These are phyloP conservation scores for Tromatobia lineatoria DNA, from an alignment of 2,888 invertebrate genomes.

Conservation along the genomic window DNA sequence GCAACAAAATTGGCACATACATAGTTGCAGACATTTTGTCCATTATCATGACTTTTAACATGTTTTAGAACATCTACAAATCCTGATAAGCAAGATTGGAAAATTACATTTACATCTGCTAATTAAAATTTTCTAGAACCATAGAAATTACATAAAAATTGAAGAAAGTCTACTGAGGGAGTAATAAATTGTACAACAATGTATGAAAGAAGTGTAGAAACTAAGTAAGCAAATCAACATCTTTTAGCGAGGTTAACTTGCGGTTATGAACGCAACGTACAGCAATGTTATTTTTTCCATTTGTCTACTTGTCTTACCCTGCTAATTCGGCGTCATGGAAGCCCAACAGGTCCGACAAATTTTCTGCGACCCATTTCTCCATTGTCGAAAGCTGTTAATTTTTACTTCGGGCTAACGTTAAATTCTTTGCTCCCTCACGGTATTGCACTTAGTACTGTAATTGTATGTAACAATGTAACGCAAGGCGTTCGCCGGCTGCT, in stretches of 20 bases:
- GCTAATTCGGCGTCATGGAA: background rate
- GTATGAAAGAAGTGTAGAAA: background rate
- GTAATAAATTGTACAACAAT: background rate
- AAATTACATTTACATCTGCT: too few relatives aligned
- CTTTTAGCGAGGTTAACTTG: background rate
- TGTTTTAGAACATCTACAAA: too few relatives aligned
- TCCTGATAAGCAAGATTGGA: too few relatives aligned
- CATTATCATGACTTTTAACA: too few relatives aligned
- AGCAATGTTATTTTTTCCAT: background rate
- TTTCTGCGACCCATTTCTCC: background rate
- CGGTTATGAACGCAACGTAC: background rate
- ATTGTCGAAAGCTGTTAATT: slow-evolving; percentile 2
- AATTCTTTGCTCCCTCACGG: background rate
- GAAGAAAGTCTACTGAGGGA: background rate
- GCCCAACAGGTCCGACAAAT: background rate
- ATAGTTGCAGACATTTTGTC: too few relatives aligned
- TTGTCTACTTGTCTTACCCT: background rate
- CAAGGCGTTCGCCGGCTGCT: too few relatives aligned
- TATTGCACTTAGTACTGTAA: too few relatives aligned
- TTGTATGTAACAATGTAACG: too few relatives aligned
- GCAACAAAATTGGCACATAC: too few relatives aligned
- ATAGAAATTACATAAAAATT: background rate
- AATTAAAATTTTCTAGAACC: background rate
- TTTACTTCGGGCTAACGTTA: background rate
- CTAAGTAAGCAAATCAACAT: too few relatives aligned